Percentiles rank a stretch among this genome's conserved stretches.
Evolutionary conservation across 2,888 invertebrate species (phyloP).

Genomic region (Campopleginae sp.): DNA sequence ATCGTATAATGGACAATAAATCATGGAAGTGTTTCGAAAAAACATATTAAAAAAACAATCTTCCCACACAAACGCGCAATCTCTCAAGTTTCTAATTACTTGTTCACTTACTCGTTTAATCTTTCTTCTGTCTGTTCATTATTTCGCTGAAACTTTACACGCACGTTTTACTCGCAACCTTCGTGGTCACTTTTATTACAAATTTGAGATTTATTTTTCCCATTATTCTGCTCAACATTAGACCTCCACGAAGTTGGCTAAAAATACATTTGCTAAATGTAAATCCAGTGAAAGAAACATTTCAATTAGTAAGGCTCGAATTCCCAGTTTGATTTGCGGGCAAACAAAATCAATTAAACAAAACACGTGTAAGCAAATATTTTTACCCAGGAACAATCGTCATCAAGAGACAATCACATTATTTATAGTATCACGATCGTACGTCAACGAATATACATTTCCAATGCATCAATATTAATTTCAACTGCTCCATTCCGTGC

Average conservation of each 20-base stretch:
- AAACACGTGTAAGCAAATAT: too few relatives aligned
- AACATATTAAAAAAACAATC: constrained; percentile 3
- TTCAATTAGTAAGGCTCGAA: too few relatives aligned
- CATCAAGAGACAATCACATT: too few relatives aligned
- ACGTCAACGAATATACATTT: too few relatives aligned
- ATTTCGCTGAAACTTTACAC: not conserved
- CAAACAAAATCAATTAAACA: not conserved
- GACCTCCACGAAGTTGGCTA: not conserved
- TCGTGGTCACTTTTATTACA: not conserved
- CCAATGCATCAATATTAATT: too few relatives aligned
- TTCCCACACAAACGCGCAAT: not conserved
- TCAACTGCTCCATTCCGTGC: too few relatives aligned
- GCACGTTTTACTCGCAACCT: not conserved
- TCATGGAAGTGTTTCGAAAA: constrained; percentile 26
- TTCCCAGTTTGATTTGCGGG: too few relatives aligned
- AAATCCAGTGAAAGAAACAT: too few relatives aligned
- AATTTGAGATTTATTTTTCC: not conserved
- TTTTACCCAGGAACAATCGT: too few relatives aligned
- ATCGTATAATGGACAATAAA: constrained; percentile 44
- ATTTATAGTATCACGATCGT: too few relatives aligned
- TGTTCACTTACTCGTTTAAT: not conserved
- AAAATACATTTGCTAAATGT: too few relatives aligned
- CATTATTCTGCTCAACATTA: not conserved
- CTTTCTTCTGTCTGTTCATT: constrained; percentile 7
- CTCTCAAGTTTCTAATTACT: not conserved